Base-by-base conservation (phyloP, 2,113 vertebrate genomes). In the Gymnocephalus cernua region DNA sequence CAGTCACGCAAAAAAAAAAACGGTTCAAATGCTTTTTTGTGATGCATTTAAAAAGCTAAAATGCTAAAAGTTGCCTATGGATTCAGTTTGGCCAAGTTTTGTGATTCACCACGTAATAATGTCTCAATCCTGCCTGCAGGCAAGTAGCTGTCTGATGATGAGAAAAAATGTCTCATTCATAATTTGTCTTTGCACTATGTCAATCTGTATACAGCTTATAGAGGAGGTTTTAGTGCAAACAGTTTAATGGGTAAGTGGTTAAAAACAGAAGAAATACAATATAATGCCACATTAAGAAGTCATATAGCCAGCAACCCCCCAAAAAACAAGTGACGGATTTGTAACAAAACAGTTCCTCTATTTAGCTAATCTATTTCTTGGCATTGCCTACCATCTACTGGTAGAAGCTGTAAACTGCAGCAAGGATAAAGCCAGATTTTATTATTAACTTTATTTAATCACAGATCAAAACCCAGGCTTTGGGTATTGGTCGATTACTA, bases 301-400 rank as follows among this genome's bases (percentile, higher is more conserved):
- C 15, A 10, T 0, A 38, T 48, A 47, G 16, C 6, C 4, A 16
- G 13, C 2, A 8, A 48, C 10, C 21, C 5, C 27, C 1, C 38
- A 23, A 27, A 21, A 45, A 67, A 58, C 57, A 50, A 58, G 18
- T 62, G 11, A 13, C 57, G 12, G 32, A 73, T 64, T 47, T 50
- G 11, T 54, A 44, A 50, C 13, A 16, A 74, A 71, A n/a, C 14
- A 0, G n/a, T 10, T 4, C 27, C 1, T 44, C 21, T 61, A 14
- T 63, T 23, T 44, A 44, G n/a, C 8, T 25, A 14, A n/a, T 45
- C 19, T 47, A 74, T 89, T 89, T 79, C 35, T 93, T 87, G 83
- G 72, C 21, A 0, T 83, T 80, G 87, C 38, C 79, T 80, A 70
- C 93, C 93, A 93, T 84, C 94, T 94, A 45, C 86, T 94, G 95